phyloP scores from a whole-genome alignment of 2,797 vertebrate genomes.

The Poeciliopsis presidionis region DNA sequence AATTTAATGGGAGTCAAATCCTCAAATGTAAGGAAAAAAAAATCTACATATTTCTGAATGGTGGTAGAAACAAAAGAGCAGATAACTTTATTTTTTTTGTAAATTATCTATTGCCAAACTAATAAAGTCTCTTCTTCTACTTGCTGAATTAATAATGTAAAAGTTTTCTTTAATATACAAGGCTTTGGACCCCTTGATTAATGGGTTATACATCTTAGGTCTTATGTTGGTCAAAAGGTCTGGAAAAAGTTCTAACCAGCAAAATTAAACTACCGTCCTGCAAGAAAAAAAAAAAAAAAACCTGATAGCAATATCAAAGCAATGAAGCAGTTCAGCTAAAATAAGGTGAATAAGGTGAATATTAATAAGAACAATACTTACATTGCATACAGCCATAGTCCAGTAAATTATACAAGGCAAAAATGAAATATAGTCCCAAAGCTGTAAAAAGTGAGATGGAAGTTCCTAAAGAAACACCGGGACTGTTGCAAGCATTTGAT shows the following conservation, averaged over 20 bases:
- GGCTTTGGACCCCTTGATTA: constrained; percentile 39
- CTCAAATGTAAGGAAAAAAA: neutral
- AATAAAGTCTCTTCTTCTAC: neutral
- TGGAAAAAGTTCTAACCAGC: constrained; percentile 35
- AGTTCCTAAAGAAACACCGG: constrained; percentile 38
- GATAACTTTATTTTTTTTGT: neutral
- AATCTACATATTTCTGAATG: neutral
- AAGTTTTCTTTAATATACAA: constrained; percentile 32
- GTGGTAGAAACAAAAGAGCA: neutral
- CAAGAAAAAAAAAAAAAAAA: neutral
- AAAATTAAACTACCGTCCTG: constrained; percentile 30
- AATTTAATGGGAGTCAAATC: neutral
- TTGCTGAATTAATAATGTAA: constrained; percentile 22
- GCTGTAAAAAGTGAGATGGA: constrained; percentile 15
- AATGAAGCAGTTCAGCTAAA: neutral
- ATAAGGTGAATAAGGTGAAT: neutral
- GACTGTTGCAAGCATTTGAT: constrained; percentile 36
- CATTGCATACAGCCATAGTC: constrained; percentile 52
- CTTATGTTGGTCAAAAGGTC: constrained; percentile 32
- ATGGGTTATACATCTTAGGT: constrained; percentile 40
- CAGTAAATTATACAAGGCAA: constrained; percentile 7
- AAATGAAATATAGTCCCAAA: constrained; percentile 40
- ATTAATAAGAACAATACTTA: constrained; percentile 67
- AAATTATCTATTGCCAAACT: constrained; percentile 11
- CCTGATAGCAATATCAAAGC: constrained; percentile 9